Evolutionary conservation across 2,113 vertebrate species (phyloP).

Genomic region (Campylomormyrus numenius): DNA sequence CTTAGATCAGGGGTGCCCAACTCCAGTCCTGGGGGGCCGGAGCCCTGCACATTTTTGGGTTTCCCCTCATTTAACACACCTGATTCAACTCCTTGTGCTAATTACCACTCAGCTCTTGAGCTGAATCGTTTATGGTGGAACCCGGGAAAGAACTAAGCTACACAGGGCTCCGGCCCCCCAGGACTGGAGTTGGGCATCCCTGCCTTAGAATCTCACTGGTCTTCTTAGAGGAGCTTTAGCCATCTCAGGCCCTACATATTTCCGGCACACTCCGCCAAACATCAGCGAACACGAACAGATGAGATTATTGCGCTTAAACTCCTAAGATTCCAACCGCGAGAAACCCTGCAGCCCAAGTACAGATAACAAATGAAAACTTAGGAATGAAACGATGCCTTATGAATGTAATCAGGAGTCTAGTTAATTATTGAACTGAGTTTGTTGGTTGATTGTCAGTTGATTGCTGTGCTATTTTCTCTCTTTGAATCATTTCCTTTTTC

Average conservation of each 20-base stretch:
- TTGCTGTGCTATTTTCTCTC: slow-evolving; percentile 30
- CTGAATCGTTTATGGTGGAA: no score
- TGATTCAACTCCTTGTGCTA: no score
- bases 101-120: no score
- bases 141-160: no score
- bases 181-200: no score
- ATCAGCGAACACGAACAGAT: not conserved
- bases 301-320: not conserved
- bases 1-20: slow-evolving; percentile 30
- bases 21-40: no score
- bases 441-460: slow-evolving; percentile 29
- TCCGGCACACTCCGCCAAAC: not conserved
- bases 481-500: slow-evolving; percentile 33
- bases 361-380: slow-evolving; percentile 16
- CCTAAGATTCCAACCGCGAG: not conserved
- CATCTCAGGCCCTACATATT: not conserved
- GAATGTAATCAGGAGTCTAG: slow-evolving; percentile 9
- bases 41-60: no score
- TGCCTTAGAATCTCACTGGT: slow-evolving; percentile 30
- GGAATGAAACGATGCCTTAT: slow-evolving; percentile 24
- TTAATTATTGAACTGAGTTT: slow-evolving; percentile 39
- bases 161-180: no score
- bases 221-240: slow-evolving; percentile 9
- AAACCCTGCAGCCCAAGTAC: not conserved
- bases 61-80: no score